Percentiles rank a stretch among this genome's conserved stretches.
Evolutionary conservation across 2,888 invertebrate species (phyloP).

Genomic region (Sialis fuliginosa): DNA sequence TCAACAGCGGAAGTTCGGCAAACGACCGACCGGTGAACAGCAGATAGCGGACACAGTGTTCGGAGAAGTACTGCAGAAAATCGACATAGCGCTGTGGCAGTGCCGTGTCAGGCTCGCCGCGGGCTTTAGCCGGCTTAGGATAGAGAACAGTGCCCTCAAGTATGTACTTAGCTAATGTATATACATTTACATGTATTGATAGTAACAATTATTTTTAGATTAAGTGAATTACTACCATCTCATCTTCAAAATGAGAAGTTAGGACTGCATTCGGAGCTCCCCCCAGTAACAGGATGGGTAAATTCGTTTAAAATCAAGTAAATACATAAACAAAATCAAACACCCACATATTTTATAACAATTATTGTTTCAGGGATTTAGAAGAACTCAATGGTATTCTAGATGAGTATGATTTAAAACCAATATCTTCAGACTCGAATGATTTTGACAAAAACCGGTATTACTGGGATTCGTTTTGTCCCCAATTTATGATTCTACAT

Average conservation of each 20-base stretch:
- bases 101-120: constrained; percentile 55
- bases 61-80: constrained; percentile 16
- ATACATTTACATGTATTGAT: not conserved
- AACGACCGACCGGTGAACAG: constrained; percentile 13
- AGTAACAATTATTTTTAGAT: constrained; percentile 15
- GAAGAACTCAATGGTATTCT: constrained; percentile 15
- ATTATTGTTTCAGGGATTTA: constrained; percentile 10
- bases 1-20: constrained; percentile 39
- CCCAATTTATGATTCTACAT: constrained; percentile 33
- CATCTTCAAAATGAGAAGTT: constrained; percentile 55
- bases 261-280: constrained; percentile 30
- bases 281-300: constrained; percentile 58
- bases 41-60: constrained; percentile 14
- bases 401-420: constrained; percentile 15
- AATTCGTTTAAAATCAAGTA: constrained; percentile 55
- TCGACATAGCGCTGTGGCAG: constrained; percentile 45
- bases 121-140: constrained; percentile 56
- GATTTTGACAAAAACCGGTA: constrained; percentile 15
- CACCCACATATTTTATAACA: not conserved
- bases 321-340: constrained; percentile 10
- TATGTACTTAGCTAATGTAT: constrained; percentile 19
- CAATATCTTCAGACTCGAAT: constrained; percentile 13
- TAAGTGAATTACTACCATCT: constrained; percentile 49
- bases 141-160: constrained; percentile 51
- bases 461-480: constrained; percentile 28